Conservation (phyloP, 2,797 vertebrate species). For the Hyperoplus lanceolatus region DNA sequence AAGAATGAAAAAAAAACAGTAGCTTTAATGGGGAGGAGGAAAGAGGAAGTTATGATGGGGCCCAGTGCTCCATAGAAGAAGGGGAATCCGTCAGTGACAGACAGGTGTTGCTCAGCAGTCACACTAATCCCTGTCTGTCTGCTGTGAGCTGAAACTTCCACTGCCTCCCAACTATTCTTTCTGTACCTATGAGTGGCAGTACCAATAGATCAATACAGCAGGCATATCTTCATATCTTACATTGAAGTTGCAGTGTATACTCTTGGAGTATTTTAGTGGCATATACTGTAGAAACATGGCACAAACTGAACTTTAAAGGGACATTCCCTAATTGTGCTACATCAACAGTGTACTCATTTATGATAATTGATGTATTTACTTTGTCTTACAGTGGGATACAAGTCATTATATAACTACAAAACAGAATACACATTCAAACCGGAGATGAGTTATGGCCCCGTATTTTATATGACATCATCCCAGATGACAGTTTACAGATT, state of each 20-base stretch:
- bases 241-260: neutral
- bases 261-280: no score
- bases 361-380: neutral
- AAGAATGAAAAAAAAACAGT: constrained; percentile 75
- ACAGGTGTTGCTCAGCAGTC: constrained; percentile 83
- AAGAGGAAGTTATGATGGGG: constrained; percentile 77
- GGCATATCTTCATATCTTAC: neutral
- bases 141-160: constrained; percentile 51
- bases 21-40: constrained; percentile 74
- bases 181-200: constrained; percentile 30
- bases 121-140: constrained; percentile 61
- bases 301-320: neutral
- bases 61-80: constrained; percentile 63
- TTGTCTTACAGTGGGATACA: neutral
- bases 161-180: constrained; percentile 47
- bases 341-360: neutral
- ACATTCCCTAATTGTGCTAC: neutral
- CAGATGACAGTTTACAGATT: constrained; percentile 52
- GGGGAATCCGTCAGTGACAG: constrained; percentile 82
- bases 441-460: neutral
- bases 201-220: neutral
- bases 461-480: neutral
- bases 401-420: neutral
- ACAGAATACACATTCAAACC: neutral
- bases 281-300: no score